Percentiles rank a stretch among this genome's conserved stretches.
Evolutionary conservation across 2,888 invertebrate species (phyloP).

Genomic region (Chrysolina oricalcia): DNA sequence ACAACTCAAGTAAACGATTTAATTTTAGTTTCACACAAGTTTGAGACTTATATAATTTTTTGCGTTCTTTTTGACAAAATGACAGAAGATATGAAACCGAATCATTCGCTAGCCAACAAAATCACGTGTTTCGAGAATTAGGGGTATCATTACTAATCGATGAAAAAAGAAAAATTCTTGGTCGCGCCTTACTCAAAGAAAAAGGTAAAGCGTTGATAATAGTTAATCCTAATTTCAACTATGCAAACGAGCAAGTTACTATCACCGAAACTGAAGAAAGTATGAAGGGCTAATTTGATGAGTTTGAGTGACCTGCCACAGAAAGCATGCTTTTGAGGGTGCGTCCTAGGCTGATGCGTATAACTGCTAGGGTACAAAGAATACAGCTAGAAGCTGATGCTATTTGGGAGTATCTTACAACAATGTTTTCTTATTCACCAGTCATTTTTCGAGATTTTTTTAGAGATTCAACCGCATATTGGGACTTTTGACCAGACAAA

Average conservation of each 20-base stretch:
- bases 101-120: conserved; percentile 27
- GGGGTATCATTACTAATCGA: conserved; percentile 19
- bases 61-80: too few species aligned
- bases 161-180: conserved; percentile 28
- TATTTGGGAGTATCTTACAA: too few species aligned
- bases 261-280: neutral
- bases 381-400: too few species aligned
- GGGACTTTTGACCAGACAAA: too few species aligned
- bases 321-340: neutral
- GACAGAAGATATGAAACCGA: conserved; percentile 17
- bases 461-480: too few species aligned
- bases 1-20: too few species aligned
- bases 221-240: conserved; percentile 17
- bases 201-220: neutral
- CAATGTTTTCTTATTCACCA: too few species aligned
- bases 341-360: too few species aligned
- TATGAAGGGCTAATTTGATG: neutral
- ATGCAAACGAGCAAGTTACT: neutral
- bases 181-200: conserved; percentile 8
- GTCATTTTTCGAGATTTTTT: too few species aligned
- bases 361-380: too few species aligned
- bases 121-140: conserved; percentile 13
- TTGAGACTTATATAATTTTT: too few species aligned
- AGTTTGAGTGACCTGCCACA: neutral
- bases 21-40: too few species aligned